A percentile compares a stretch with the other conserved stretches of the same genome.
Evolutionary conservation across 2,113 vertebrate genomes (phyloP).

Genomic region (Empidonax alnorum): DNA sequence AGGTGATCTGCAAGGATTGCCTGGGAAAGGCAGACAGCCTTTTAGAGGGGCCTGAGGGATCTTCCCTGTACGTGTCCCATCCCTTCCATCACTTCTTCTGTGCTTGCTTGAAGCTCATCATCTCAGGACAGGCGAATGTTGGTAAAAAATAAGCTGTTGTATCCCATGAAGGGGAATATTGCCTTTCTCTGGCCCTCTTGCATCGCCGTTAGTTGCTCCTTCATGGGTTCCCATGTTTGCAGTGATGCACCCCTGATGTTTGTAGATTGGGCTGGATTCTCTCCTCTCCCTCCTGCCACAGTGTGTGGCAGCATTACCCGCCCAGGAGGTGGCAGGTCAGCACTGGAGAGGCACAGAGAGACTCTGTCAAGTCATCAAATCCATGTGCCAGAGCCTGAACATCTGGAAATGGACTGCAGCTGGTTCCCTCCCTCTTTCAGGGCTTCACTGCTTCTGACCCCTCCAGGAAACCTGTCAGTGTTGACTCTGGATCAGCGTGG

Average conservation of each 20-base stretch:
- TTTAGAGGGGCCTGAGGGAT: not conserved
- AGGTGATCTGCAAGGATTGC: not conserved
- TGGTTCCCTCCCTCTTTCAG: not conserved
- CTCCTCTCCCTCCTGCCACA: not conserved
- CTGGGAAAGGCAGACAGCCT: not conserved
- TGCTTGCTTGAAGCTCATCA: not conserved
- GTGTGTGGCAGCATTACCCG: not conserved
- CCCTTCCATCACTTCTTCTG: not conserved
- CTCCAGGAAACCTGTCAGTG: not conserved
- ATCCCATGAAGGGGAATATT: no score
- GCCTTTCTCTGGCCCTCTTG: not conserved
- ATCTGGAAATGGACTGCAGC: not conserved
- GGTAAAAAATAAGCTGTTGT: not conserved
- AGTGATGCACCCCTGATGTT: not conserved
- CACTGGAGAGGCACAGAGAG: not conserved
- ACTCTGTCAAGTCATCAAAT: not conserved
- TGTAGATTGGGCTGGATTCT: not conserved
- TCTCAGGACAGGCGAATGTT: not conserved
- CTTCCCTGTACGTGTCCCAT: accelerated
- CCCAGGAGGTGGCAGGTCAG: not conserved
- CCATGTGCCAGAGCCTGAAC: not conserved
- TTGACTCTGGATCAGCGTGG: not conserved
- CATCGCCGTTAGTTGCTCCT: not conserved
- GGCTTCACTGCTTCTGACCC: accelerated
- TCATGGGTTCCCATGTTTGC: not conserved